Evolutionary conservation across 2,113 vertebrate genomes (phyloP), one percentile per base, ranked within the genome.

Genomic region (Oreochromis spilurus): DNA sequence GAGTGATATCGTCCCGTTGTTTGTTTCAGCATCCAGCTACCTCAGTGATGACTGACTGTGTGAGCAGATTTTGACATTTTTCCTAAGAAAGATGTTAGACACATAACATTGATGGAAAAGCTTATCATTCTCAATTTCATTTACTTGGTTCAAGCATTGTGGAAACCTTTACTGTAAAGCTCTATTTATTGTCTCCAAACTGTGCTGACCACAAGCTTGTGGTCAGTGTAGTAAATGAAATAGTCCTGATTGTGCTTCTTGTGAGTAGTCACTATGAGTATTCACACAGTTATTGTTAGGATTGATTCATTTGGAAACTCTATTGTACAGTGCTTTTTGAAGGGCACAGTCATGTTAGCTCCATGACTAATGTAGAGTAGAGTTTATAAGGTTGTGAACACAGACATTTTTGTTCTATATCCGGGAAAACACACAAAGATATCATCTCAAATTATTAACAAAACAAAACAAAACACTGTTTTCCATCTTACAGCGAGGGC

Each of bases 241-340:
- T 83, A 72, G 79, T 67, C 24, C 38, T 80, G 67, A 86, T 84
- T 70, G 67, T 58, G 52, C 84, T 85, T 75, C 50, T 24, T 38
- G 31, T 92, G 89, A 88, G 84, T 86, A 91, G 84, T 87, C 50
- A 29, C 24, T 36, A 31, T 92, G 89, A 88, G 86, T 84, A 90
- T 83, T 87, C 58, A 24, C 21, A 62, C 53, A 88, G 14, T 72
- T 89, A 85, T 83, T 84, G 55, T 84, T 55, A 53, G 53, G 55
- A 79, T 43, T 52, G 7, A 26, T 50, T 88, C 17, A 24, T 65
- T 57, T 26, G 58, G 60, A 79, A 84, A 80, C 57, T 82, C 55
- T 87, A 29, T 77, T 92, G 82, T 87, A n/a, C 38, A 52, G 72
- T 77, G 43, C 4, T 31, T 86, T 81, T 79, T 83, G 72, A 91